A percentile compares a stretch with the other conserved stretches of the same genome.
These are phyloP conservation scores for Phataginus tetradactyla DNA, from an alignment of 2,797 vertebrate species.

Conservation along the genomic window DNA sequence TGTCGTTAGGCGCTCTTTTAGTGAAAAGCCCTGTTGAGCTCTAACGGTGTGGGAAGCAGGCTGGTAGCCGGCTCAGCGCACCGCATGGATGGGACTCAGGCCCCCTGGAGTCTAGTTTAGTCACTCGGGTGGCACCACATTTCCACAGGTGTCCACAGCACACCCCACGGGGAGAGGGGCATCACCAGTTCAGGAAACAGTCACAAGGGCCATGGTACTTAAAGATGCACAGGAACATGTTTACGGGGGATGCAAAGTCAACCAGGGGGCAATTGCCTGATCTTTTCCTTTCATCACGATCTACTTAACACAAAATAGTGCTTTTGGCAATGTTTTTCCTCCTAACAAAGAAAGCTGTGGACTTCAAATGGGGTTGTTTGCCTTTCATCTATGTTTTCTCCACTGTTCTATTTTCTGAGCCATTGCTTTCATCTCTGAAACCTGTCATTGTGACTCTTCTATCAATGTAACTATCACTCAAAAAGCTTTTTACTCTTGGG, in stretches of 20 bases:
- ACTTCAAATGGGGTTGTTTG: conserved; percentile 64
- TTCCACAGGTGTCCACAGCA: no score
- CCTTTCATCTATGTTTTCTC: conserved; percentile 75
- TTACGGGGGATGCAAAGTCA: background rate
- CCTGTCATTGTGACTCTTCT: conserved; percentile 63
- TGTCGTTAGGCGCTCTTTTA: background rate
- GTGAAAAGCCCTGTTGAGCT: background rate
- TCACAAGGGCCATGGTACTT: background rate
- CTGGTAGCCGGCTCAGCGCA: background rate
- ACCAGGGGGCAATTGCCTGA: background rate
- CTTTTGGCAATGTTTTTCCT: conserved; percentile 25
- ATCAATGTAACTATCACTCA: conserved; percentile 46
- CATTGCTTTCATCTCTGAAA: conserved; percentile 76
- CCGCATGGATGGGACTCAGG: background rate
- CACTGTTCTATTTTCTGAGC: conserved; percentile 69
- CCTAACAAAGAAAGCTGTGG: conserved; percentile 53
- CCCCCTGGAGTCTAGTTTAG: background rate
- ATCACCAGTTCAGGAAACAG: background rate
- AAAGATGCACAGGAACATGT: background rate
- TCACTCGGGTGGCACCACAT: no score
- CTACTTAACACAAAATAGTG: background rate
- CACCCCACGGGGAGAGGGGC: no score
- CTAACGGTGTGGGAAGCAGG: background rate
- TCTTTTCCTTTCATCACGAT: conserved; percentile 28
- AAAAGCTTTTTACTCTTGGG: conserved; percentile 62